phyloP scores from a whole-genome alignment of 37 sponge, comb jelly and placozoan species.

The Geodia barretti region DNA sequence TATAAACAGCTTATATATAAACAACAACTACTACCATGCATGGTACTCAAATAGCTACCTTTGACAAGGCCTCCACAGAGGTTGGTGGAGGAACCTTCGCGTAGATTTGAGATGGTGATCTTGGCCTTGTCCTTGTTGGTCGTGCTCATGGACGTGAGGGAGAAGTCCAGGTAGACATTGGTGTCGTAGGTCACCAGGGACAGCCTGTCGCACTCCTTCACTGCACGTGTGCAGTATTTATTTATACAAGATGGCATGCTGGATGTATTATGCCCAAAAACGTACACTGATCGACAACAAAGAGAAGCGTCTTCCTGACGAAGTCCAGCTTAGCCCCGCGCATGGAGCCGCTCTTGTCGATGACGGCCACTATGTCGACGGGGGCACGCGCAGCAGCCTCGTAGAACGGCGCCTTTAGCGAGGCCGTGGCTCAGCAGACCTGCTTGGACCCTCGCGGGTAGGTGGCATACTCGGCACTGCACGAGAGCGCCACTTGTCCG shows the following conservation, averaged over 20 bases:
- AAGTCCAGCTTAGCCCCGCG: slow-evolving; percentile 65
- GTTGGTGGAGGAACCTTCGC: slow-evolving; percentile 72
- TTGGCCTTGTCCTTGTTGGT: slow-evolving; percentile 65
- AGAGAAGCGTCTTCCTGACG: slow-evolving; percentile 87
- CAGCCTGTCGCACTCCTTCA: slow-evolving; percentile 81
- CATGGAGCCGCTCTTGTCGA: slow-evolving; percentile 93
- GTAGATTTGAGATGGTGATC: slow-evolving; percentile 42
- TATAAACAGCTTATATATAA: no score
- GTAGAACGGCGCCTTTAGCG: slow-evolving; percentile 81
- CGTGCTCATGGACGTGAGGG: slow-evolving; percentile 66
- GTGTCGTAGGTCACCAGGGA: slow-evolving; percentile 83
- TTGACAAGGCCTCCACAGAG: slow-evolving; percentile 86
- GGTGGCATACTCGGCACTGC: slow-evolving; percentile 56
- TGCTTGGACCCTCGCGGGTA: slow-evolving; percentile 52
- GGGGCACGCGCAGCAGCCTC: slow-evolving; percentile 72
- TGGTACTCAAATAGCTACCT: no score
- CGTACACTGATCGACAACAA: slow-evolving; percentile 90
- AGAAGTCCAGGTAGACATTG: slow-evolving; percentile 54
- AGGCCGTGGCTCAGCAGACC: slow-evolving; percentile 71
- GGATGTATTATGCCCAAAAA: neutral
- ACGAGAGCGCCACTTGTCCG: no score
- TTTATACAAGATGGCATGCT: no score
- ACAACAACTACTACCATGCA: no score
- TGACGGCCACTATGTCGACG: slow-evolving; percentile 90
- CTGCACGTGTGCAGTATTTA: no score